phyloP scores from a whole-genome alignment of 2,113 vertebrate genomes.

The Hemiscyllium ocellatum region DNA sequence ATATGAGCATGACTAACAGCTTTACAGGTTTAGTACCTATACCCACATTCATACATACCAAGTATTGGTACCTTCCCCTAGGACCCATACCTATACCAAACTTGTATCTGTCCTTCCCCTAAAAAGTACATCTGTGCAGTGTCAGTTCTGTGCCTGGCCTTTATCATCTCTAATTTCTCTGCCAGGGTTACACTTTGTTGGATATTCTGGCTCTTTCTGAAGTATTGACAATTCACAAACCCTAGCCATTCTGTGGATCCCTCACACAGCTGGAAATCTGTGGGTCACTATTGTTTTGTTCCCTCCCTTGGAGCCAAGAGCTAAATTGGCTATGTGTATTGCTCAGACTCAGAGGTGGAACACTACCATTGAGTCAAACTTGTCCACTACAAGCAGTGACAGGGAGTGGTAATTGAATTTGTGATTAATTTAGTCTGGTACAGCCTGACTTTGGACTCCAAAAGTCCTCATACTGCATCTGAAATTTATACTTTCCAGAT shows the following conservation, averaged over 20 bases:
- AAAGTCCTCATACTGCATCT: too few species aligned
- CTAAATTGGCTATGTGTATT: too few species aligned
- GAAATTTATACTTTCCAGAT: too few species aligned
- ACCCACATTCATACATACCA: not conserved
- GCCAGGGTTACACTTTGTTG: not conserved
- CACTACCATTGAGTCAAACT: too few species aligned
- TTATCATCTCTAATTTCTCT: not conserved
- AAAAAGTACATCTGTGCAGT: not conserved
- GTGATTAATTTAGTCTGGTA: too few species aligned
- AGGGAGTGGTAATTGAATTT: too few species aligned
- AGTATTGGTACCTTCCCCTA: not conserved
- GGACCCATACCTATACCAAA: not conserved
- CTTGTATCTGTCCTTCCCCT: not conserved
- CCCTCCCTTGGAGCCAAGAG: not conserved
- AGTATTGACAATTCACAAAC: not conserved
- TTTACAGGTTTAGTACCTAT: not conserved
- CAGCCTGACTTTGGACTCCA: too few species aligned
- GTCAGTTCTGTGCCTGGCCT: not conserved
- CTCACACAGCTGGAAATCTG: not conserved
- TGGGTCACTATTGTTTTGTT: not conserved
- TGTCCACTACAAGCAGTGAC: too few species aligned
- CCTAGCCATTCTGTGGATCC: not conserved
- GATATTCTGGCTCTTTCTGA: not conserved
- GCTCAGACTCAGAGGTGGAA: too few species aligned
- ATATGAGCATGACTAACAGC: not conserved